These are phyloP conservation scores for Gobio occitaniae DNA, from an alignment of 2,797 vertebrate genomes.

Conservation along the genomic window DNA sequence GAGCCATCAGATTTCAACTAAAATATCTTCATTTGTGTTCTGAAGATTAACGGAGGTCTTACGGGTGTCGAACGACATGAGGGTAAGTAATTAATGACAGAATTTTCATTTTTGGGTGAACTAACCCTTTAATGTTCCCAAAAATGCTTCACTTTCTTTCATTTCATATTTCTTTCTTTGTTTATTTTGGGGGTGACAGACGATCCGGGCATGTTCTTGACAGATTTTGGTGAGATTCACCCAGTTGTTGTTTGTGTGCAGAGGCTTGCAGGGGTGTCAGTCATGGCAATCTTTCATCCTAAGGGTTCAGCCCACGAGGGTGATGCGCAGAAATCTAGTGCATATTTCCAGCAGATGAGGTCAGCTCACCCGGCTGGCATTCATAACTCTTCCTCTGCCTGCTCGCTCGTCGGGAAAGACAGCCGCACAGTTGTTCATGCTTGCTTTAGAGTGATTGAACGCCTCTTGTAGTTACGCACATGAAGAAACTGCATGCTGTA, in stretches of 20 bases:
- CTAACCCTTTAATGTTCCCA: too few relatives aligned
- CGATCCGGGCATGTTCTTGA: not conserved
- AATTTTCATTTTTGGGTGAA: too few relatives aligned
- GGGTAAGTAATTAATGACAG: too few relatives aligned
- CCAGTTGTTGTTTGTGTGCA: constrained; percentile 20
- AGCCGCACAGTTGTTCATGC: not conserved
- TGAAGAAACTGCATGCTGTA: not conserved
- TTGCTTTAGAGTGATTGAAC: constrained; percentile 25
- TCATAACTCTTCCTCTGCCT: constrained; percentile 24
- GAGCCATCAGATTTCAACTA: too few relatives aligned
- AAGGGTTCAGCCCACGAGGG: not conserved
- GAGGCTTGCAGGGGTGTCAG: not conserved
- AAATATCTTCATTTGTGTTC: too few relatives aligned
- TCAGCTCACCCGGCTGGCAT: not conserved
- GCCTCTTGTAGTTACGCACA: not conserved
- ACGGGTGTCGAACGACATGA: too few relatives aligned
- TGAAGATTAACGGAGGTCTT: too few relatives aligned
- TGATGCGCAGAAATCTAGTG: constrained; percentile 11
- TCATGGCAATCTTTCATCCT: constrained; percentile 25
- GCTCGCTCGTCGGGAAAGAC: not conserved
- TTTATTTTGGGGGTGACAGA: not conserved
- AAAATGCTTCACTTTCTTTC: not conserved
- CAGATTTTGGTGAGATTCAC: not conserved
- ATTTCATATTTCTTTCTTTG: not conserved
- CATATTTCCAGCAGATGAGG: constrained; percentile 1